Base-by-base conservation (phyloP, 1,140 invertebrate genomes). In the Drosophila varians region DNA sequence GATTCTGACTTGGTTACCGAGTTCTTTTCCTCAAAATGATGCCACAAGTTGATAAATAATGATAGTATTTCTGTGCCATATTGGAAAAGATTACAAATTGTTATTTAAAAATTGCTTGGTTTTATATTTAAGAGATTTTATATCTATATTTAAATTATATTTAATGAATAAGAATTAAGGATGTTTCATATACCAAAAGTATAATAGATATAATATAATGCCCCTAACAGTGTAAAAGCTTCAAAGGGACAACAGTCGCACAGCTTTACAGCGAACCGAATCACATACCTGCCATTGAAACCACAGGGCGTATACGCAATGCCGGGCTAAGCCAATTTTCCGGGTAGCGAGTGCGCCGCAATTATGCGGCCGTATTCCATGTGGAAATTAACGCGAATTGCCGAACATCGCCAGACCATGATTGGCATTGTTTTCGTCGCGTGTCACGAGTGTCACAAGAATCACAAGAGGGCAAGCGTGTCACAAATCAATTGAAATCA, bases 371-470 rank as follows among this genome's bases (percentile, higher is more conserved):
- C 73, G 54, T 87, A 86, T 86, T 87, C 80, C 82, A 47, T 60
- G 82, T 82, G 80, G 80, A 86, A 86, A 86, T 86, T 86, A 86
- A 74, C 62, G 73, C 60, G 76, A 83, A 83, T 76, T 78, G 70
- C 43, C 28, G 53, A 42, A 42, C 38, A 42, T 19, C 49, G 53
- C 42, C 53, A 9, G n/a, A 56, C 75, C 64, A 74, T 77, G 71
- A 86, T 87, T 86, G 82, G 62, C 73, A 77, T 82, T 86, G 80
- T 87, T 77, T 86, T 75, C 76, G 46, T 71, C 78, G 65, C 77
- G 68, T 72, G 56, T 78, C 76, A 36, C 61, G 47, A 12, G 42
- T 72, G 56, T 47, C 64, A 43, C 19, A 48, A 12, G 48, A 38
- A 49, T 23, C 57, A 61, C 49, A 34, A 18, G 38, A 38, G n/a